Conservation (phyloP, 2,113 vertebrate genomes). For the Percopsis transmontana region DNA sequence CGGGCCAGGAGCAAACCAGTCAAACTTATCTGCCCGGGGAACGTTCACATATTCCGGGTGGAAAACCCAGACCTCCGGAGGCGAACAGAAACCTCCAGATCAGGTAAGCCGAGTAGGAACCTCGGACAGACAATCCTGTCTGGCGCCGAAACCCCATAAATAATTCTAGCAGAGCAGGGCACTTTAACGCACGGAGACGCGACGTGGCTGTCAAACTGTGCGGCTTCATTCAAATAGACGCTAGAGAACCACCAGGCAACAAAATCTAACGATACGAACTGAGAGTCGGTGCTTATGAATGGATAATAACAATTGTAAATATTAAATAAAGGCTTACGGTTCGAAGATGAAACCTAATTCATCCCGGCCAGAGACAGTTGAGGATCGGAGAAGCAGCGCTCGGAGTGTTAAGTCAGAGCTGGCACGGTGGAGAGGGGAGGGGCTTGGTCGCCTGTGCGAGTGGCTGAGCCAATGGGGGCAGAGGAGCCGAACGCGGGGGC, state of each 20-base stretch:
- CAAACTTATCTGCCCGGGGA: too few relatives aligned
- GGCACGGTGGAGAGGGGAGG: slow-evolving; percentile 26
- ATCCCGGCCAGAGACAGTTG: slow-evolving; percentile 19
- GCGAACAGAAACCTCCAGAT: too few relatives aligned
- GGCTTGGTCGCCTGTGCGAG: neutral
- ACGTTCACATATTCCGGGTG: too few relatives aligned
- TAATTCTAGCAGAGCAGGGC: slow-evolving; percentile 42
- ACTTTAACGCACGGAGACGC: neutral
- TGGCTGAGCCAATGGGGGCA: slow-evolving; percentile 20
- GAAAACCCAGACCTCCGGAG: too few relatives aligned
- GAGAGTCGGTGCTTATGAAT: neutral
- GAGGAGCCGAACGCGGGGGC: neutral
- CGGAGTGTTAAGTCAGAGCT: neutral
- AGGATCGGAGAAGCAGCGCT: neutral
- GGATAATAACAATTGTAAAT: neutral
- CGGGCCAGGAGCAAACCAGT: too few relatives aligned
- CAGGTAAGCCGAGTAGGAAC: too few relatives aligned
- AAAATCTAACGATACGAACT: neutral
- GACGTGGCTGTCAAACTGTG: slow-evolving; percentile 13
- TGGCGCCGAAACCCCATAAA: slow-evolving; percentile 46
- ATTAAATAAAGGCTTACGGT: slow-evolving; percentile 45
- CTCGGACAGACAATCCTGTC: neutral
- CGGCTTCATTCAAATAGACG: slow-evolving; percentile 15
- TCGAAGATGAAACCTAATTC: slow-evolving; percentile 35
- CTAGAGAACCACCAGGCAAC: neutral